A percentile compares a stretch with the other conserved stretches of the same genome.
Evolutionary conservation across 2,113 vertebrate species (phyloP).

Genomic region (Vidua macroura): DNA sequence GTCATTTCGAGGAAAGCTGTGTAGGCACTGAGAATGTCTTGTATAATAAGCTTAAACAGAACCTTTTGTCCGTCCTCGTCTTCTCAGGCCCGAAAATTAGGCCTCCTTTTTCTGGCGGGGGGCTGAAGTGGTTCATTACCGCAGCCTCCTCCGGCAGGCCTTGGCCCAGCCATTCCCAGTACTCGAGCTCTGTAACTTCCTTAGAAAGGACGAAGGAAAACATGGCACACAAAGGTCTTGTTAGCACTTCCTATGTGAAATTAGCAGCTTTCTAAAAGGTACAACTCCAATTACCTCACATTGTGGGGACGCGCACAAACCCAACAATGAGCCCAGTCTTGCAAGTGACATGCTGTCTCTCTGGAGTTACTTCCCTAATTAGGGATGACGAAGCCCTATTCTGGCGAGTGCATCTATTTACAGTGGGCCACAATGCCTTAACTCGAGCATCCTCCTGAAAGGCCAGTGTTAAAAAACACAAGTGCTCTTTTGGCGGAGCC

Average conservation of each 20-base stretch:
- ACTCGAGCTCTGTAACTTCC: constrained; percentile 94
- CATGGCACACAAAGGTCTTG: constrained; percentile 99
- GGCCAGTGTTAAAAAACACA: constrained; percentile 92
- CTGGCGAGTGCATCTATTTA: constrained; percentile 93
- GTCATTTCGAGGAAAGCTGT: constrained; percentile 94
- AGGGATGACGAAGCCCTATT: constrained; percentile 94
- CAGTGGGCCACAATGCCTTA: constrained; percentile 83
- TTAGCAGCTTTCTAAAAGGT: constrained; percentile 99
- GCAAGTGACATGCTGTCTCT: constrained; percentile 88
- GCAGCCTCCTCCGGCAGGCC: constrained; percentile 89
- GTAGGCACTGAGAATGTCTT: constrained; percentile 94
- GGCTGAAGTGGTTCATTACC: constrained; percentile 99
- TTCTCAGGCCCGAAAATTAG: constrained; percentile 98
- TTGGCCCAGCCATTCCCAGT: constrained; percentile 91
- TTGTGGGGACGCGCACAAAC: constrained; percentile 88
- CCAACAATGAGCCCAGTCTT: constrained; percentile 80
- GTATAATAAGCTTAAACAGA: constrained; percentile 99
- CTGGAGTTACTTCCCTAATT: constrained; percentile 97
- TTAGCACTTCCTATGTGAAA: constrained; percentile 99
- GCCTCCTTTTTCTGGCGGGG: constrained; percentile 92
- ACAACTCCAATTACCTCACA: constrained; percentile 99
- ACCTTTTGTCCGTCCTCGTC: constrained; percentile 96
- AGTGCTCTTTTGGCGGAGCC: constrained; percentile 87
- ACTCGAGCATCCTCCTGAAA: constrained; percentile 86
- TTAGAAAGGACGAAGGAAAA: constrained; percentile 97